phyloP scores from a whole-genome alignment of 2,888 invertebrate genomes.

The Spisula solida region DNA sequence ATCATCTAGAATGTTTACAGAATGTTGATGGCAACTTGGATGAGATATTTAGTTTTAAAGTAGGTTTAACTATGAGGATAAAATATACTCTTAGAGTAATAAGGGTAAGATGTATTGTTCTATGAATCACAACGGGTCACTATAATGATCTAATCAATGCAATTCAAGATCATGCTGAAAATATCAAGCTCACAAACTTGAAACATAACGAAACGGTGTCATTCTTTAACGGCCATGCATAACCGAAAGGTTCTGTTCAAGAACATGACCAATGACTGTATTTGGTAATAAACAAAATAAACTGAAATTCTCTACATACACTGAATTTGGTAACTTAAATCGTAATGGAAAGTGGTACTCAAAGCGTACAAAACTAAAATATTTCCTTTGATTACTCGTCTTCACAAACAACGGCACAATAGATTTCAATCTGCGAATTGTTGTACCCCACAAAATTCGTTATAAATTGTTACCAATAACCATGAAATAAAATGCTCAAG shows the following conservation, averaged over 20 bases:
- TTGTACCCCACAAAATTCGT: neutral
- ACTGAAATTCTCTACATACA: no score
- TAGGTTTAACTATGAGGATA: neutral
- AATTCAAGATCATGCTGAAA: conserved; percentile 5
- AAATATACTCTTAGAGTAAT: neutral
- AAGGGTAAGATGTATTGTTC: neutral
- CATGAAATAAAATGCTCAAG: no score
- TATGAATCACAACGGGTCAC: conserved; percentile 7
- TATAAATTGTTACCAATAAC: no score
- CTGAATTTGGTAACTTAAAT: no score
- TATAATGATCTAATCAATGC: conserved; percentile 4
- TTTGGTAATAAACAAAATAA: no score
- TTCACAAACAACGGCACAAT: neutral
- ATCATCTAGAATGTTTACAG: no score
- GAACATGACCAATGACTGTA: neutral
- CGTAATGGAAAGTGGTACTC: no score
- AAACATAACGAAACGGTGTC: conserved; percentile 7
- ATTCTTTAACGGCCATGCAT: conserved; percentile 5
- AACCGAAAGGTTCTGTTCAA: neutral
- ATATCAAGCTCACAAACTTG: conserved; percentile 1
- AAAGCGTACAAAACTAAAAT: neutral
- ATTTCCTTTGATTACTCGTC: neutral
- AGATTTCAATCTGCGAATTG: neutral
- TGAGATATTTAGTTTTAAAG: no score
- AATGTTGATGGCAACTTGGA: no score